A percentile compares a stretch with the other conserved stretches of the same genome.
These are phyloP conservation scores for Phenganax subtilis DNA, from an alignment of 92 coral and sea anemone species.

Conservation along the genomic window DNA sequence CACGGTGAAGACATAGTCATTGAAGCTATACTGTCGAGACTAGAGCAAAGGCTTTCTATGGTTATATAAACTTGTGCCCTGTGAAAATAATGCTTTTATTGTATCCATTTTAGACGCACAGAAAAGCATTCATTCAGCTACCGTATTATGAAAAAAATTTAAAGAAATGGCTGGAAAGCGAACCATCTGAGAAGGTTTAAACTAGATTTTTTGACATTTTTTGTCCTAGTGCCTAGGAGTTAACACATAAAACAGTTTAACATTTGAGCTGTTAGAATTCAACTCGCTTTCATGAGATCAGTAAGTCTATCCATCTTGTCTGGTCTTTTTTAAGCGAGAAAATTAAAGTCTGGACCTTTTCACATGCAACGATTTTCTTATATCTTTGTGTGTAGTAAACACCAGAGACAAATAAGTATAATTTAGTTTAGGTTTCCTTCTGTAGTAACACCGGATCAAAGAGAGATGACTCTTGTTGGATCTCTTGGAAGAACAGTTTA, in stretches of 20 bases:
- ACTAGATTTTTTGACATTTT: no score
- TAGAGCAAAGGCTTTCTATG: not conserved
- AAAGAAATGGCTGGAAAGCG: slow-evolving; percentile 41
- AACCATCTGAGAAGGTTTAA: slow-evolving; percentile 36
- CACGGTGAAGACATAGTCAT: not conserved
- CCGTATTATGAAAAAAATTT: slow-evolving; percentile 36
- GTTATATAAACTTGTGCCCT: not conserved
- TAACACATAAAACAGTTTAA: no score
- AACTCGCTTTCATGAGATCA: not conserved
- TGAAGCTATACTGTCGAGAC: not conserved
- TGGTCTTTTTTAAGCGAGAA: slow-evolving; percentile 12
- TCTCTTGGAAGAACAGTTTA: no score
- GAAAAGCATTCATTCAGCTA: slow-evolving; percentile 47
- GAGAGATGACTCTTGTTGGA: no score
- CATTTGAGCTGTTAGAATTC: no score
- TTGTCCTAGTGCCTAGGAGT: no score
- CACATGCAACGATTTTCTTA: slow-evolving; percentile 24
- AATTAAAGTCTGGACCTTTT: slow-evolving; percentile 34
- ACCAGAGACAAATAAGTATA: slow-evolving; percentile 21
- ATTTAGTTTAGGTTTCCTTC: no score
- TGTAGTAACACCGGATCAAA: not conserved
- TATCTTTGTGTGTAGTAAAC: slow-evolving; percentile 43
- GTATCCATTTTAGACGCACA: slow-evolving; percentile 38
- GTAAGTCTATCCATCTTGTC: not conserved
- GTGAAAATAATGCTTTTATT: not conserved